Base-by-base conservation (phyloP, 2,113 vertebrate species). In the Apodemus speciosus region DNA sequence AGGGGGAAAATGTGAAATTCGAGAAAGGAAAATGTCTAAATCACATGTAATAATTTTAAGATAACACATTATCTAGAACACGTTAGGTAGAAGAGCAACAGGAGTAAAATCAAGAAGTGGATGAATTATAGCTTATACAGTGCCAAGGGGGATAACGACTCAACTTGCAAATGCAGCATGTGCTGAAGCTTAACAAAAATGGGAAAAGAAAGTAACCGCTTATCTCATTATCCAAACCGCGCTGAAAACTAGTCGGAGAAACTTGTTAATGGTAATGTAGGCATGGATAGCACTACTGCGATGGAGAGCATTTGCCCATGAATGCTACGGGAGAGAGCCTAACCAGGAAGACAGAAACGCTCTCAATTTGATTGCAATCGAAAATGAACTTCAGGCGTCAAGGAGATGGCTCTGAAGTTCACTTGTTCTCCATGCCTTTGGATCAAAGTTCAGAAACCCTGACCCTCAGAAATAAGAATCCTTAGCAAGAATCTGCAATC, bases 1-100 rank as follows among this genome's bases (percentile, higher is more conserved):
- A 62, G 16, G 38, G 56, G 88, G 64, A 71, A 62, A 30, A 40
- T 56, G 27, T 43, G 64, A 79, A 94, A 92, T 53, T 64, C 23
- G 20, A 8, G 58, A 75, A 84, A 62, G 62, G 21, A 85, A 15
- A 86, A 46, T 80, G 30, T 83, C 11, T n/a, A 30, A 62, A 32
- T 72, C 62, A 13, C 56, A 40, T 21, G 10, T 64, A 43, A 53
- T 66, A 79, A 73, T 85, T 66, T n/a, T 81, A 8, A 86, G 40
- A 43, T 40, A 73, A 23, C 4, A 40, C 23, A 6, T 2, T 66
- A 15, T 53, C 1, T 21, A 69, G n/a, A 18, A 8, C 14, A 40
- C 72, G 2, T 2, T n/a, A 51, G 49, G 20, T 10, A 18, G n/a
- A 69, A 46, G 2, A 21, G 21, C 8, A 40, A 83, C 76, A 76